Evolutionary conservation across 2,113 vertebrate genomes (phyloP).

Genomic region (Xiphophorus hellerii): DNA sequence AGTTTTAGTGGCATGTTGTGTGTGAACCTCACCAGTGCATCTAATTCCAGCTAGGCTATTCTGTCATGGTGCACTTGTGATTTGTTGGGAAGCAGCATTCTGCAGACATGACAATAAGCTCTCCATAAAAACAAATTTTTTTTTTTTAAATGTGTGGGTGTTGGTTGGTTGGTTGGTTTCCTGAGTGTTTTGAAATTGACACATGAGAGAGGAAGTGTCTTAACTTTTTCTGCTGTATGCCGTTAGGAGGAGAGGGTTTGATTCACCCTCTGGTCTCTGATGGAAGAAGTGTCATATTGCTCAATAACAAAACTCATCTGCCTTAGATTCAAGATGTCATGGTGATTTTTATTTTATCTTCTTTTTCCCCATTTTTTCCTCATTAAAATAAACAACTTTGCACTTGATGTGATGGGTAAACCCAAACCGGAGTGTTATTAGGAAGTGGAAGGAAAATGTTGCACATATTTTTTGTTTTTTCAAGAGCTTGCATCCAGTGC

Average conservation of each 20-base stretch:
- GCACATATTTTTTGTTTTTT: too few species aligned
- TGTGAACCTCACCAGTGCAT: too few species aligned
- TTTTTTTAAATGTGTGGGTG: neutral
- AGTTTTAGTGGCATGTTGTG: too few species aligned
- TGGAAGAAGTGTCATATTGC: neutral
- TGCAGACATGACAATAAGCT: neutral
- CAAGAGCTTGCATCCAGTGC: too few species aligned
- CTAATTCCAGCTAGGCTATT: neutral
- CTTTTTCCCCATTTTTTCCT: neutral
- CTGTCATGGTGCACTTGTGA: neutral
- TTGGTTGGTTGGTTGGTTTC: slow-evolving; percentile 2
- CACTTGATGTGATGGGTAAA: too few species aligned
- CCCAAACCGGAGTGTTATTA: too few species aligned
- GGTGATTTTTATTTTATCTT: neutral
- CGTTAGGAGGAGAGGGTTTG: too few species aligned
- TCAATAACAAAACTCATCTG: neutral
- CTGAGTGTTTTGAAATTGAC: slow-evolving; percentile 38
- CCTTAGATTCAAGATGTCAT: neutral
- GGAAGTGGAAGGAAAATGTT: too few species aligned
- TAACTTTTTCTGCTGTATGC: neutral
- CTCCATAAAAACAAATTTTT: too few species aligned
- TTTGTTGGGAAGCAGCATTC: neutral
- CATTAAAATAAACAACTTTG: too few species aligned
- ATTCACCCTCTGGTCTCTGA: too few species aligned
- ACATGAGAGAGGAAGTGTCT: slow-evolving; percentile 54